Evolutionary conservation across 2,113 vertebrate species (phyloP), one percentile per base, ranked within the genome.

Genomic region (Zootoca vivipara): DNA sequence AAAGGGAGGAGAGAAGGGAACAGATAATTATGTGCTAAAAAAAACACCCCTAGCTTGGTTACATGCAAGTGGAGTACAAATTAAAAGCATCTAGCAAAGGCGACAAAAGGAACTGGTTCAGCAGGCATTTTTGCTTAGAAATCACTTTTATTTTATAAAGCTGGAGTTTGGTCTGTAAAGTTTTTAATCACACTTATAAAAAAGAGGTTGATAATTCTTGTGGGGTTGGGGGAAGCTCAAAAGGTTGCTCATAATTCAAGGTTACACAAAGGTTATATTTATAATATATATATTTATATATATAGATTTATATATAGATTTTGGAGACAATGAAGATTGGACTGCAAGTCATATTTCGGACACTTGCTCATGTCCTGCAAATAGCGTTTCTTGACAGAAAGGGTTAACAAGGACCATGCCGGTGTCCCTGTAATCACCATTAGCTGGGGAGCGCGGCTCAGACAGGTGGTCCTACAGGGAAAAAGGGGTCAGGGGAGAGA

Each of bases 371-470:
- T 96, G 98, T 94, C 98, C 98, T 96, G 98, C 98, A 88, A 99
- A 99, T 1, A 99, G 97, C 0, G 98, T 99, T 95, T 99, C 98
- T 90, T 99, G 98, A 93, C 99, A 99, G 97, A 99, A 99, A 28
- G 99, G 99, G 95, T 99, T 99, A n/a, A 99, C 98, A 3, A 99
- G 98, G 93, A 99, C 98, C 96, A 99, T 98, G 67, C 98, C 98
- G 0, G 98, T 98, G 96, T 98, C 97, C 0, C 97, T 97, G 94
- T 99, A 99, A 96, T 99, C 98, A 0, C 99, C 98, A 0, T 99
- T 99, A 52, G 99, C 98, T 0, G 99, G 99, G 84, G 98, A 98
- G 87, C 97, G 98, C 1, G 97, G 98, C 95, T 99, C 98, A 0
- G 97, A 97, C 40, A 97, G 96, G 74, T 98, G 98, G 87, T 99